A percentile compares a stretch with the other conserved stretches of the same genome.
Conservation (phyloP, 53 echinoderm and acorn worm species). For the Temnopleurus reevesii region DNA sequence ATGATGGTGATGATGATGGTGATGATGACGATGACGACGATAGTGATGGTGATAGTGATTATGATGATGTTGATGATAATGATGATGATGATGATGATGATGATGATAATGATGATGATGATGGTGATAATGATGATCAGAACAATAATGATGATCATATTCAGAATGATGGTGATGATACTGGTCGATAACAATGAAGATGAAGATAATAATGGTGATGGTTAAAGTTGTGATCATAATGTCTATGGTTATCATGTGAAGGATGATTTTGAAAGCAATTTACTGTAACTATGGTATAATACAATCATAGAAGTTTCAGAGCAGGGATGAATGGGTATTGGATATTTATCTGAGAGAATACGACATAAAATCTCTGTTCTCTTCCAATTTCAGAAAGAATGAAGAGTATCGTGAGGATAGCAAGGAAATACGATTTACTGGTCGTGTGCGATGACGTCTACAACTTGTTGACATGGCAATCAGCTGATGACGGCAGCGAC, state of each 20-base stretch:
- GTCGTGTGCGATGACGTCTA: constrained; percentile 89
- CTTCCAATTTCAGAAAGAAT: constrained; percentile 63
- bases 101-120: neutral
- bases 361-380: too few species aligned
- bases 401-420: constrained; percentile 70
- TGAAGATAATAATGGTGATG: too few species aligned
- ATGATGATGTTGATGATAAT: neutral
- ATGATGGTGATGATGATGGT: neutral
- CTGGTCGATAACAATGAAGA: too few species aligned
- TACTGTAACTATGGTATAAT: too few species aligned
- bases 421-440: constrained; percentile 76
- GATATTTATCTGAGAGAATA: too few species aligned
- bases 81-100: neutral
- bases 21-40: neutral
- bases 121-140: too few species aligned
- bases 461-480: constrained; percentile 67
- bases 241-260: too few species aligned
- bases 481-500: constrained; percentile 32
- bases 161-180: too few species aligned
- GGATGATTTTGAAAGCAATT: too few species aligned
- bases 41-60: neutral
- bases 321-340: neutral
- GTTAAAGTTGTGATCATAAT: too few species aligned
- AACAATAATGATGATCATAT: too few species aligned
- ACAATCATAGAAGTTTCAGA: too few species aligned